These are phyloP conservation scores for Caenorhabditis zanzibari DNA, from an alignment of 2,888 invertebrate species.

Conservation along the genomic window DNA sequence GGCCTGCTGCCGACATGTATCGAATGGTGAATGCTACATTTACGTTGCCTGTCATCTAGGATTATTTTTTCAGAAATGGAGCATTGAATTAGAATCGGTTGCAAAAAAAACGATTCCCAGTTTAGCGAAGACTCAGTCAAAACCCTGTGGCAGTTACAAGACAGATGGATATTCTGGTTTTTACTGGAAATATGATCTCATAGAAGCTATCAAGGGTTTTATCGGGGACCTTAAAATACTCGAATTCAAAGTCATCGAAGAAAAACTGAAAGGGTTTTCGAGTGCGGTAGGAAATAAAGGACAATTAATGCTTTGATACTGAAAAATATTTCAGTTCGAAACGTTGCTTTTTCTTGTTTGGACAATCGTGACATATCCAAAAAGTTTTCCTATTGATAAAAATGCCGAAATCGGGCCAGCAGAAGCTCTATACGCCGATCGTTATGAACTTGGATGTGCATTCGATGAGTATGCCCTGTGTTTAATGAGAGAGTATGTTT, in stretches of 20 bases:
- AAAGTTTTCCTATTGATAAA: constrained; percentile 3
- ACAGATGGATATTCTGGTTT: background rate
- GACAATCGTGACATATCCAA: background rate
- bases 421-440: constrained; percentile 27
- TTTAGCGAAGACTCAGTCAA: too few relatives aligned
- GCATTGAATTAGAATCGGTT: background rate
- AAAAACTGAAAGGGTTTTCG: background rate
- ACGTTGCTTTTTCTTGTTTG: constrained; percentile 3
- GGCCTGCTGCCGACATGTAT: constrained; percentile 16
- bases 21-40: background rate
- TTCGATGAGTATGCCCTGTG: constrained; percentile 7
- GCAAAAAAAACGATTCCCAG: background rate
- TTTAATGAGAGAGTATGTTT: constrained; percentile 26
- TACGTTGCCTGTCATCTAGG: too few relatives aligned
- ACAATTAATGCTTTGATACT: too few relatives aligned
- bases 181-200: constrained; percentile 12
- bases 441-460: constrained; percentile 26
- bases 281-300: constrained; percentile 4
- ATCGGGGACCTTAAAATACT: too few relatives aligned
- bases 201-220: background rate
- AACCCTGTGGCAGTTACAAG: constrained; percentile 5
- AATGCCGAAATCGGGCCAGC: constrained; percentile 3
- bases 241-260: background rate
- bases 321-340: constrained; percentile 14
- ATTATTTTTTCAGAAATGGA: constrained; percentile 22